Base-by-base conservation (phyloP, 2,797 vertebrate genomes). In the Pseudomugil gertrudae region DNA sequence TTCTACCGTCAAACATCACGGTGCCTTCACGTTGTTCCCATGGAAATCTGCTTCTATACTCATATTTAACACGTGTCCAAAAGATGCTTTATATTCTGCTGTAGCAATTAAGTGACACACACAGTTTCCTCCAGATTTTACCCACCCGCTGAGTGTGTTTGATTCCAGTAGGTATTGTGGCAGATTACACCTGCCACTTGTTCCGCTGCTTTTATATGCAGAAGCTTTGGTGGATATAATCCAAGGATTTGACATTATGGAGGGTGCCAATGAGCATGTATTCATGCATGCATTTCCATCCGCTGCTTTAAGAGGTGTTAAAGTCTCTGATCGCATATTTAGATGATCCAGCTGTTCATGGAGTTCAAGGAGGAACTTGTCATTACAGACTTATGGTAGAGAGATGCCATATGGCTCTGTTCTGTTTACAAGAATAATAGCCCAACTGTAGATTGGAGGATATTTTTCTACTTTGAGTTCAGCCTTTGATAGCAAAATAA, bases 101-200 rank as follows among this genome's bases (percentile, higher is more conserved):
- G 30, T 38, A 14, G 73, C 76, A 79, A 82, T 86, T 75, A 83
- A 74, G 38, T 66, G 76, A 69, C 81, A 73, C 70, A 61, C 59
- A 23, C 57, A 55, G 45, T 76, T 63, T 66, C 72, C 52, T 47
- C 11, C 29, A 59, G 66, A 63, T 64, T 75, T 51, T 35, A 32
- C 57, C 51, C 75, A 59, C 83, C 76, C 5, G 57, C 78, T 64
- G 86, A 47, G 74, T 15, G 33, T 65, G 56, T 57, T 75, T 50
- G 17, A 54, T 66, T 67, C 64, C 65, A 55, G 67, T 74, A 76
- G 73, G 76, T 85, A 79, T 84, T 76, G 64, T 82, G 72, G 77
- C 77, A 90, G 91, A 89, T 91, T 90, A 92, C 87, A 91, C 87
- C 87, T 88, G 86, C 85, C 85, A 84, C 86, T 88, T 79, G 81